Evolutionary conservation across 2,888 invertebrate species (phyloP), one percentile per base, ranked within the genome.

Genomic region (Macaria liturata): DNA sequence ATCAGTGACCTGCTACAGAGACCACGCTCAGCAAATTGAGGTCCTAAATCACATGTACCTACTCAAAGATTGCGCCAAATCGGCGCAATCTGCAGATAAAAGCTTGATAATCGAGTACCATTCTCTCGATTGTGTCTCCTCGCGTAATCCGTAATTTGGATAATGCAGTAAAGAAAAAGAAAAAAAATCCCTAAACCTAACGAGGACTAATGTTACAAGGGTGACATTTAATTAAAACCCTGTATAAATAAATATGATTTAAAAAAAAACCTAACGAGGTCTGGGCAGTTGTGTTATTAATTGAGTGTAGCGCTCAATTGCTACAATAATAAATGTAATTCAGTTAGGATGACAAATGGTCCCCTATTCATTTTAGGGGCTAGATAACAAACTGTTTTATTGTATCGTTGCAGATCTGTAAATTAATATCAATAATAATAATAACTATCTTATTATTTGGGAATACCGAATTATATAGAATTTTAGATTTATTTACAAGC

Each of bases 91-190:
- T 56, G 59, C 49, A 49, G 59, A 60, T 60, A 52, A 56, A 49
- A 56, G 52, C 55, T 55, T 55, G 49, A 60, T 60, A 60, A 60
- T 60, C 59, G 55, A 52, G 47, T 9, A 47, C 47, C 51, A 51
- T 59, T 40, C 51, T 55, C 59, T 49, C 59, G 59, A 60, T 60
- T 60, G 56, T 60, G 42, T 44, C 30, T 54, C 52, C 56, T 20
- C 49, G 45, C 54, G 54, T 59, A 64, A 66, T 61, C 66, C 59
- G 49, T 57, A 67, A 67, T 67, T 65, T 64, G 55, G 62, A 67
- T 63, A 64, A 63, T 62, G 57, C 60, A 59, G 61, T 63, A 67
- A 63, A 68, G 34, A 45, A 66, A 57, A 52, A 51, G 49, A 44
- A 51, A 55, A 59, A 49, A 54, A 43, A 51, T 20, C 1, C 20